Percentiles rank a stretch among this genome's conserved stretches.
Evolutionary conservation across 2,888 invertebrate genomes (phyloP).

Genomic region (Capitulum mitella): DNA sequence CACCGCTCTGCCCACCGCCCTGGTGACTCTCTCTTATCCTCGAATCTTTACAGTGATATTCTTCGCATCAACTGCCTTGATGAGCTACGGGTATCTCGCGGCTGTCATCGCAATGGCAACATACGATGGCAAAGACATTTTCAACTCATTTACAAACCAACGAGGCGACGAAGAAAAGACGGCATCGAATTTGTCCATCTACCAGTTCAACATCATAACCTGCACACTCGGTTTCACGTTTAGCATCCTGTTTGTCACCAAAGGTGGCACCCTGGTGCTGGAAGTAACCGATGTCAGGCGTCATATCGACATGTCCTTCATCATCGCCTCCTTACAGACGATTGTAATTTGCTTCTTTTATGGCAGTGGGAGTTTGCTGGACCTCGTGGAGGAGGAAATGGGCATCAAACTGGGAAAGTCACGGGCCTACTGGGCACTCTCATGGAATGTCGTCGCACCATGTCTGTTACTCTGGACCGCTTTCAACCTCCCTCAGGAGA

Average conservation of each 20-base stretch:
- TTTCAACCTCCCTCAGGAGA: not conserved
- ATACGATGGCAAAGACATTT: constrained; percentile 2
- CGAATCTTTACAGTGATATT: not conserved
- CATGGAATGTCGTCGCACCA: not conserved
- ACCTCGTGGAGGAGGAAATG: not conserved
- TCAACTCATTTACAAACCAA: not conserved
- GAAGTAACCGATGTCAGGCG: not conserved
- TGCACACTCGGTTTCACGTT: not conserved
- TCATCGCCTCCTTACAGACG: not conserved
- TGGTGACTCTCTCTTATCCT: not conserved
- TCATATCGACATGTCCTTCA: not conserved
- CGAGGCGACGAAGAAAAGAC: not conserved
- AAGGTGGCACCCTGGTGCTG: not conserved
- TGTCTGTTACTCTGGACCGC: not conserved
- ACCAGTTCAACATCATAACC: not conserved
- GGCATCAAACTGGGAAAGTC: not conserved
- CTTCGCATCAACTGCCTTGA: not conserved
- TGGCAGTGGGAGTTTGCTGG: not conserved
- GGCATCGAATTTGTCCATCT: not conserved
- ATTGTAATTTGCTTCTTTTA: not conserved
- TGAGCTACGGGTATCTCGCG: not conserved
- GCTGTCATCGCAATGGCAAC: not conserved
- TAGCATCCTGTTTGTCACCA: not conserved
- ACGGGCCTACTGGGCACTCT: not conserved
- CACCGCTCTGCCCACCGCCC: not conserved